phyloP scores from a whole-genome alignment of 2,888 invertebrate genomes.

The Luperina nickerlii region DNA sequence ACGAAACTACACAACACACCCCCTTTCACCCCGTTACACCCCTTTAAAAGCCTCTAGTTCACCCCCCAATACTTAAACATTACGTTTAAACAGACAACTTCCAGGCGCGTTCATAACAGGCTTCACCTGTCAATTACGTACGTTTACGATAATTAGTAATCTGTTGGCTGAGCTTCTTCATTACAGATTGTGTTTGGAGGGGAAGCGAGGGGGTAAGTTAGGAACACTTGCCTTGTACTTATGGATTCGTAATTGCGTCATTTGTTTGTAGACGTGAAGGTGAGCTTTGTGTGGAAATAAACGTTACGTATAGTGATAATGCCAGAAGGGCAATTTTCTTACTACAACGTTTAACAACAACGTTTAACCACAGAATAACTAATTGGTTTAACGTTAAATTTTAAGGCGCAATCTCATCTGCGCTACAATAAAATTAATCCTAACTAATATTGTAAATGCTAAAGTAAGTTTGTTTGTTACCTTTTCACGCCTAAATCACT shows the following conservation, averaged over 20 bases:
- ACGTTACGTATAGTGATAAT: not conserved
- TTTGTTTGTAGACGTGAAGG: slow-evolving; percentile 2
- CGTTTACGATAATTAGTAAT: slow-evolving; percentile 58
- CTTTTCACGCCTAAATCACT: too few species aligned
- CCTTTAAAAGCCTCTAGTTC: slow-evolving; percentile 1
- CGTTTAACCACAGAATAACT: too few species aligned
- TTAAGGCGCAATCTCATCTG: too few species aligned
- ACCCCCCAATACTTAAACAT: slow-evolving; percentile 40
- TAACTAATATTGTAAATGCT: too few species aligned
- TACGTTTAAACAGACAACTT: slow-evolving; percentile 49
- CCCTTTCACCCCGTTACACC: not conserved
- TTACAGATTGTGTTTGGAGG: slow-evolving; percentile 44
- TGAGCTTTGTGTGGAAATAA: slow-evolving; percentile 6
- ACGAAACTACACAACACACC: slow-evolving; percentile 28
- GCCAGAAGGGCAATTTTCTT: not conserved
- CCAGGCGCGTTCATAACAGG: slow-evolving; percentile 45
- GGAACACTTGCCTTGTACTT: slow-evolving; percentile 35
- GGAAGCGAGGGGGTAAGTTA: slow-evolving; percentile 3
- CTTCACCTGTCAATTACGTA: slow-evolving; percentile 62
- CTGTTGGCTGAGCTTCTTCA: slow-evolving; percentile 53
- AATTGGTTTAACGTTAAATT: not conserved
- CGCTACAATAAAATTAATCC: too few species aligned
- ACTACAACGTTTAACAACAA: too few species aligned
- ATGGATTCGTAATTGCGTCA: slow-evolving; percentile 32
- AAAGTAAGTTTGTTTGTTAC: too few species aligned